Evolutionary conservation across 2,888 invertebrate species (phyloP), one percentile per base, ranked within the genome.

Genomic region (Yponomeuta sedellus): DNA sequence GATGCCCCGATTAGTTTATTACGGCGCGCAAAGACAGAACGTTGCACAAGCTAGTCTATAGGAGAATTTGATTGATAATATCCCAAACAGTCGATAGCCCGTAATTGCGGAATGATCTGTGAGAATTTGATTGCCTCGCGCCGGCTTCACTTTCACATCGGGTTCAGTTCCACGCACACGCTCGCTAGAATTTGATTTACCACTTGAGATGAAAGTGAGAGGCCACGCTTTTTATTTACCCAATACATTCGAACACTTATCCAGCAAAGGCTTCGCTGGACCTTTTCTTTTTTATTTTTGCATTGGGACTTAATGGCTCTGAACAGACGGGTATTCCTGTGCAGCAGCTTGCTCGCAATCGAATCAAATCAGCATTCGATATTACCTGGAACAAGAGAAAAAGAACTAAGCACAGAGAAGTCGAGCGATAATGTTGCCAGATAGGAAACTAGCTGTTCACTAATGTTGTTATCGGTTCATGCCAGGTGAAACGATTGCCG

Each of bases 171-270:
- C 63, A 64, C n/a, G n/a, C n/a, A n/a, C 77, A 79, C 79, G 80
- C 80, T 80, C 76, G 73, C 71, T 73, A 69, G 76, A 82, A 80
- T 82, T 81, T 80, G 77, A 82, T 73, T 72, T 72, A 79, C 77
- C 75, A 80, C 79, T 75, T 74, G 74, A 83, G 61, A 68, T 80
- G 88, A 90, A 90, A 90, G 90, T 88, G 85, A 89, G 87, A 83
- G 85, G 82, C 74, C 67, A 70, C 72, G 70, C 85, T 87, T 84
- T 88, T 89, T 87, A 86, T 88, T 88, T 88, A 75, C 81, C 71
- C 78, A 82, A 78, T 70, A 68, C 69, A 69, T 67, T 69, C 69
- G 67, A 68, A 19, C 66, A 64, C n/a, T 62, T 34, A 62, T 22
- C 39, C 39, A n/a, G 61, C 59, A 25, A 25, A 22, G 20, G 20